Evolutionary conservation across 2,113 vertebrate genomes (phyloP).

Genomic region (Cyanoramphus novaezelandiae): DNA sequence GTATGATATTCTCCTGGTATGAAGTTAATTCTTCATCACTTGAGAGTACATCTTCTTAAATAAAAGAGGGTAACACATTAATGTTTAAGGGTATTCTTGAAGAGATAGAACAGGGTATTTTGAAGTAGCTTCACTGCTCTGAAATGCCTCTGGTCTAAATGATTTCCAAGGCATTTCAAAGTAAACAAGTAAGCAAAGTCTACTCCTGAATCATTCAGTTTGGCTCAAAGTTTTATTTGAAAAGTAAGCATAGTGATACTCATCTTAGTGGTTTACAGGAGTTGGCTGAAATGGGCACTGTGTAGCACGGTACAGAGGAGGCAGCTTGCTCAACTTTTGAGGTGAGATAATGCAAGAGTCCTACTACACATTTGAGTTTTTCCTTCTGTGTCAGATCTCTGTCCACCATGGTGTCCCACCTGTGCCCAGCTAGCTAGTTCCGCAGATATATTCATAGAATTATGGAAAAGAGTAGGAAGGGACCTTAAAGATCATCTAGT

Average conservation of each 20-base stretch:
- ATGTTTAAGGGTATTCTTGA: background rate
- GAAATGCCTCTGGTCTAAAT: background rate
- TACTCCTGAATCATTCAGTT: background rate
- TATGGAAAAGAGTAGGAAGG: no score
- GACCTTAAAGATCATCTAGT: no score
- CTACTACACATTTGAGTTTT: rapidly evolving
- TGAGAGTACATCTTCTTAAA: background rate
- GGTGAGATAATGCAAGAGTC: background rate
- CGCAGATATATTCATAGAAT: background rate
- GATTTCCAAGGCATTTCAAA: background rate
- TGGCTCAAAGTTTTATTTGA: background rate
- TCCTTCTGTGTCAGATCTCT: background rate
- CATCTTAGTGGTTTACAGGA: background rate
- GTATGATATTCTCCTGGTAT: background rate
- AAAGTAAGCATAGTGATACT: background rate
- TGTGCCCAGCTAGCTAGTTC: background rate
- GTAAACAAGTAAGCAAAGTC: background rate
- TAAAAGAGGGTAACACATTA: background rate
- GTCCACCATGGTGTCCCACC: background rate
- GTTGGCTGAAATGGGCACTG: background rate
- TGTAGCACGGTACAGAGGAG: background rate
- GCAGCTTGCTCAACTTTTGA: background rate
- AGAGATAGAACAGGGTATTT: background rate
- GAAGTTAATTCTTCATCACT: background rate
- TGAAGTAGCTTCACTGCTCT: background rate